phyloP scores from a whole-genome alignment of 2,888 invertebrate genomes.

The Napeogenes sylphis region DNA sequence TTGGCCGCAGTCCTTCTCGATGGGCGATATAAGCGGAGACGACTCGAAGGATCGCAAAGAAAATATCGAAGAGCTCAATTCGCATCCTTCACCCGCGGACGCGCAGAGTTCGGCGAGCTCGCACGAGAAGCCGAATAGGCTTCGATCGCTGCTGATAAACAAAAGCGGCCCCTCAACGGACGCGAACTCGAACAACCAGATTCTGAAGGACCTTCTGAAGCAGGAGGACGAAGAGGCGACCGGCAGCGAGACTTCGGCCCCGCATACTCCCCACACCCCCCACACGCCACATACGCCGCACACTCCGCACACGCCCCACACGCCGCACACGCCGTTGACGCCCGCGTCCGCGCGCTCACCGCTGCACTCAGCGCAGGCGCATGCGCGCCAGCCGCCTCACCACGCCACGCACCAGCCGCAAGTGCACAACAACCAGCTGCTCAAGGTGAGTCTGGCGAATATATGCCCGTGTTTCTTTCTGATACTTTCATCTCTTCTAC shows the following conservation, averaged over 20 bases:
- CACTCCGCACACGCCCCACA: constrained; percentile 52
- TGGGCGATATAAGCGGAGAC: constrained; percentile 79
- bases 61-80: constrained; percentile 48
- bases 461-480: not conserved
- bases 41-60: constrained; percentile 72
- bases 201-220: constrained; percentile 64
- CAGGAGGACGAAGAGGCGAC: constrained; percentile 69
- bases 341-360: constrained; percentile 36
- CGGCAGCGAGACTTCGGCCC: constrained; percentile 64
- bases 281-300: constrained; percentile 47
- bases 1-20: constrained; percentile 77
- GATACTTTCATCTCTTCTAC: not conserved
- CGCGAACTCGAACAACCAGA: constrained; percentile 58
- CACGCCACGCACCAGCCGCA: constrained; percentile 34
- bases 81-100: constrained; percentile 52
- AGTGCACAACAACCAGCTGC: constrained; percentile 40
- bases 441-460: constrained; percentile 48
- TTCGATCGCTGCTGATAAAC: constrained; percentile 79
- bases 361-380: constrained; percentile 42
- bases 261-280: constrained; percentile 64
- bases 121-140: constrained; percentile 74
- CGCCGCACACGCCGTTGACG: constrained; percentile 54
- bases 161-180: constrained; percentile 62
- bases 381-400: constrained; percentile 36
- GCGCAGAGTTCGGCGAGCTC: constrained; percentile 48